Percentiles rank a stretch among this genome's conserved stretches.
Evolutionary conservation across 2,113 vertebrate genomes (phyloP).

Genomic region (Macquaria australasica): DNA sequence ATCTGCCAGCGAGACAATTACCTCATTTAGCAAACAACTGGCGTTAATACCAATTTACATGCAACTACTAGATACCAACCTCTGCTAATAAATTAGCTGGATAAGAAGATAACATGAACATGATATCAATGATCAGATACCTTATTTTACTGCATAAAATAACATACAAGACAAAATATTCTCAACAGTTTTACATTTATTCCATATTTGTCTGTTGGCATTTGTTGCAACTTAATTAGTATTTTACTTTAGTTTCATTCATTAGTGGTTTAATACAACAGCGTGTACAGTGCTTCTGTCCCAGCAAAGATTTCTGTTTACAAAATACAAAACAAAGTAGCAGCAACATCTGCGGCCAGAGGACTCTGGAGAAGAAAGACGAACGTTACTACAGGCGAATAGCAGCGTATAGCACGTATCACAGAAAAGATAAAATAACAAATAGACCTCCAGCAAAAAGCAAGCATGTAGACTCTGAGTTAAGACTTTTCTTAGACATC

Average conservation of each 20-base stretch:
- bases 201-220: conserved; percentile 40
- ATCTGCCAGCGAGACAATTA: no score
- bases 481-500: neutral
- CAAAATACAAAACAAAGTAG: neutral
- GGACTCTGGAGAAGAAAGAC: conserved; percentile 36
- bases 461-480: neutral
- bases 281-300: conserved; percentile 57
- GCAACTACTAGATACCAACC: no score
- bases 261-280: conserved; percentile 76
- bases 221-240: conserved; percentile 63
- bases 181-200: conserved; percentile 65
- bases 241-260: conserved; percentile 43
- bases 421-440: neutral
- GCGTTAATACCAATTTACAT: no score
- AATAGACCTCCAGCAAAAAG: neutral
- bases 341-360: no score
- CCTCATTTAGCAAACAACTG: no score
- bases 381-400: no score
- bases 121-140: no score
- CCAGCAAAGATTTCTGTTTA: conserved; percentile 43
- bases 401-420: neutral
- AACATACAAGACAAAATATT: neutral
- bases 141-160: neutral
- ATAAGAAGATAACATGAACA: no score
- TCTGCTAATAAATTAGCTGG: no score